phyloP scores from a whole-genome alignment of 2,797 vertebrate species.

The Periparus ater region DNA sequence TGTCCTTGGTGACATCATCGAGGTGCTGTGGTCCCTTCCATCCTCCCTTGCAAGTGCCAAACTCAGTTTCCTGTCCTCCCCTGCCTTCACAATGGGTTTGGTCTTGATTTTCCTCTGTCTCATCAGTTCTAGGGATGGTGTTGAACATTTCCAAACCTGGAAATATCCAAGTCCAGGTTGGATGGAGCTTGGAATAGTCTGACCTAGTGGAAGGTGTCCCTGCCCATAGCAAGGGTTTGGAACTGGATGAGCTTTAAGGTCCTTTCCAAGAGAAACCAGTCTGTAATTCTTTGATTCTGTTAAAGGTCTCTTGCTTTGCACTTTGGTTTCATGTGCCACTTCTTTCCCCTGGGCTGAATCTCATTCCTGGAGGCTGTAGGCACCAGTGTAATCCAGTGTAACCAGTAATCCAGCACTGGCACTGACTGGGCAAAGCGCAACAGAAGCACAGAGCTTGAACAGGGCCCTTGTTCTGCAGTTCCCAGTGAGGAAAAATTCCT shows the following conservation, averaged over 20 bases:
- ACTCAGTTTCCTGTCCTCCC: not conserved
- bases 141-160: not conserved
- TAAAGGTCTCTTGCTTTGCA: not conserved
- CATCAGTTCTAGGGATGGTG: not conserved
- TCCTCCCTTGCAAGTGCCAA: not conserved
- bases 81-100: not conserved
- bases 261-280: not conserved
- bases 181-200: not conserved
- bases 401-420: not conserved
- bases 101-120: not conserved
- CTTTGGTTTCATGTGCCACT: not conserved
- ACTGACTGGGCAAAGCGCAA: not conserved
- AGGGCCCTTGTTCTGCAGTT: not conserved
- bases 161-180: not conserved
- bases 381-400: too few species aligned
- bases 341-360: not conserved
- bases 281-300: not conserved
- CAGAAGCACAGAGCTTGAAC: not conserved
- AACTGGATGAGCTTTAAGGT: not conserved
- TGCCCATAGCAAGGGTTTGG: not conserved
- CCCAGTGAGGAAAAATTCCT: not conserved
- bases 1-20: rapidly evolving
- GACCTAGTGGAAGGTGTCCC: not conserved
- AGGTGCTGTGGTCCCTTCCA: not conserved
- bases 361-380: rapidly evolving